Evolutionary conservation across 2,113 vertebrate species (phyloP), one percentile per base, ranked within the genome.

Genomic region (Petaurus breviceps): DNA sequence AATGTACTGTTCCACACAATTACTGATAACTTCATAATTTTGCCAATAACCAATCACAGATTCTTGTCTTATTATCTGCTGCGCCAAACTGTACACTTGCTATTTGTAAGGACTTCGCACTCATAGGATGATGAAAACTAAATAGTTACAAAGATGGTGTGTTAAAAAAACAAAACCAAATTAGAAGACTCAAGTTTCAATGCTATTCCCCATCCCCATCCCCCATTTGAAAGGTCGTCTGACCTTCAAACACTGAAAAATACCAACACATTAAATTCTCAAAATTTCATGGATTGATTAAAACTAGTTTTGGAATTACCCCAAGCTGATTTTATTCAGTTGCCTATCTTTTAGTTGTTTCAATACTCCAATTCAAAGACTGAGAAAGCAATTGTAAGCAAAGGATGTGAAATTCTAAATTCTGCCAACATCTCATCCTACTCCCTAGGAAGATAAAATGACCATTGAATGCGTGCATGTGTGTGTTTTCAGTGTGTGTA

Each of bases 101-200:
- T 92, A 68, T 92, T 91, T 84, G 55, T n/a, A 94, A 95, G 92
- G 95, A 26, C 49, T 93, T 94, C 24, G 24, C 24, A 24, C 53
- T 96, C 51, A 68, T 61, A 92, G 93, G 91, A 91, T 90, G 93
- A 84, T 96, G 92, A 94, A 94, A 94, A 89, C 96, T 96, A 95
- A 94, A 97, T 6, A 95, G 93, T 97, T 94, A 95, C 94, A 94
- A 89, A 94, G 95, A 97, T 94, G 96, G 89, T 90, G 91, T 92
- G 96, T 96, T 95, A 93, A 96, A 94, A 92, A 51, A 57, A 57
- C 55, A 16, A 77, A 31, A 61, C 2, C 31, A 77, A 43, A 43
- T 84, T 68, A 96, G 91, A 96, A 95, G 95, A 96, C 57, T 49
- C 91, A 96, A 93, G 92, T 26, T 94, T 52, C 11, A 52, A 51